Evolutionary conservation across 2,888 invertebrate genomes (phyloP).

Genomic region (Achlya flavicornis): DNA sequence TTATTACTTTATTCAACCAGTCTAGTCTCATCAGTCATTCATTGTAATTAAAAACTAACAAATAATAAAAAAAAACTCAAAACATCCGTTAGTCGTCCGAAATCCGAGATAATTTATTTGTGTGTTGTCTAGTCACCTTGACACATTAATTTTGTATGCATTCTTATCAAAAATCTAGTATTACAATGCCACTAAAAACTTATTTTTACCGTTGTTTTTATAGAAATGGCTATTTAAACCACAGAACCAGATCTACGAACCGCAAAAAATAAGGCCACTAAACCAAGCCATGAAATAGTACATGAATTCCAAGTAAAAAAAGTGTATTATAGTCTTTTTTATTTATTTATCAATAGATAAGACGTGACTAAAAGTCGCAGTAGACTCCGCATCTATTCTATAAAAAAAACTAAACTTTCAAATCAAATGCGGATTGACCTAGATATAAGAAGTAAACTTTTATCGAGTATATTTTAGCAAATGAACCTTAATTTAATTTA

Average conservation of each 20-base stretch:
- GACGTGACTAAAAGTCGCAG: background rate
- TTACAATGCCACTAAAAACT: background rate
- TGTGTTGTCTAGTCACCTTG: background rate
- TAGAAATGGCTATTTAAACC: background rate
- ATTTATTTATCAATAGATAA: background rate
- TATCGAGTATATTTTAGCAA: background rate
- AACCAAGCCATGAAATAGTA: background rate
- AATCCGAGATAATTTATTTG: background rate
- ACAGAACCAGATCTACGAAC: background rate
- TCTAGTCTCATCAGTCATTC: too few species aligned
- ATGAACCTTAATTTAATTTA: background rate
- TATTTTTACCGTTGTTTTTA: background rate
- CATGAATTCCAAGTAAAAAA: background rate
- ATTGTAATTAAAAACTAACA: background rate
- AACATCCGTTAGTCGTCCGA: conserved; percentile 1
- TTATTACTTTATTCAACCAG: background rate
- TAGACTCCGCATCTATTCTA: background rate
- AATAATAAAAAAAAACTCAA: background rate
- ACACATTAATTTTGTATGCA: background rate
- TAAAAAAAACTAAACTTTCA: background rate
- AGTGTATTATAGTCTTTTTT: background rate
- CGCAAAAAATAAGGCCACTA: background rate
- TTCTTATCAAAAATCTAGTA: background rate
- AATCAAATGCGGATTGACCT: background rate
- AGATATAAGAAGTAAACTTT: background rate